These are phyloP conservation scores for Brachionus calyciflorus DNA, from an alignment of 1,140 invertebrate genomes.

Conservation along the genomic window DNA sequence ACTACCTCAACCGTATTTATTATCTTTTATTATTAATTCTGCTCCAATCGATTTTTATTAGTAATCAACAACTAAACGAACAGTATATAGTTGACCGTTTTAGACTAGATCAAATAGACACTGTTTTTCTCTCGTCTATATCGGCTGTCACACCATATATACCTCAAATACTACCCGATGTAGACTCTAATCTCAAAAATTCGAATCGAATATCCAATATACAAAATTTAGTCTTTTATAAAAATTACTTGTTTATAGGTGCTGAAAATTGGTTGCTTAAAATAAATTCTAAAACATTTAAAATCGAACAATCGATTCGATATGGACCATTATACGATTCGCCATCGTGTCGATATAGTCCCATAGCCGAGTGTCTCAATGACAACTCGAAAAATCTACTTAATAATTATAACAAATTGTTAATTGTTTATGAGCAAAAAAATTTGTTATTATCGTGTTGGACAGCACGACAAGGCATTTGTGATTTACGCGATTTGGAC, in stretches of 20 bases:
- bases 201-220: too few species aligned
- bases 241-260: neutral
- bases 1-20: neutral
- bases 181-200: neutral
- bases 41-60: neutral
- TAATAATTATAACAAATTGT: constrained; percentile 37
- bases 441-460: constrained; percentile 5
- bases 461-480: constrained; percentile 1
- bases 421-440: neutral
- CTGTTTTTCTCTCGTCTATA: neutral
- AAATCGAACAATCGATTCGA: constrained; percentile 24
- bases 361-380: neutral
- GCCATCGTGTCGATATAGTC: constrained; percentile 1
- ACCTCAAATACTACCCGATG: neutral
- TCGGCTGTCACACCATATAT: neutral
- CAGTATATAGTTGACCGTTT: neutral
- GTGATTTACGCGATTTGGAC: constrained; percentile 31
- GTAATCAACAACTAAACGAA: neutral
- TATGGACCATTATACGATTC: constrained; percentile 38
- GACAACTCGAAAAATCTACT: neutral
- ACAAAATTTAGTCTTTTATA: neutral
- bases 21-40: neutral
- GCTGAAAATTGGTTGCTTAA: constrained; percentile 40
- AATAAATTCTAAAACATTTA: neutral
- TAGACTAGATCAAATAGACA: neutral